Evolutionary conservation across 2,888 invertebrate genomes (phyloP), one percentile per base, ranked within the genome.

Genomic region (Zygothrica quintamaculata): DNA sequence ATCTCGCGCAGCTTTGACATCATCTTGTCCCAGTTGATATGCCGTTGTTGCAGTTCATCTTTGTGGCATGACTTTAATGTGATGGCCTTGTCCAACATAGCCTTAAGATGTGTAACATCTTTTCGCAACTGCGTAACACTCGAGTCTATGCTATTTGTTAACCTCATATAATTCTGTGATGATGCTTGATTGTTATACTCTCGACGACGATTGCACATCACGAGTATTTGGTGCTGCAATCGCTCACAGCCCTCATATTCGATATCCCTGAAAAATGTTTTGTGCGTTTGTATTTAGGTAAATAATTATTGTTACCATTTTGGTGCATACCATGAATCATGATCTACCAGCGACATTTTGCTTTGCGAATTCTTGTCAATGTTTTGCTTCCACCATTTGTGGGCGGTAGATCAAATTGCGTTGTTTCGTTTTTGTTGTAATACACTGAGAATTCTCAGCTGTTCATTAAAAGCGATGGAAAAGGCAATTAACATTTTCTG

Each of bases 161-260:
- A 89, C 57, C 59, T 44, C 0, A 65, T 92, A 87, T 93, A 94
- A 46, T 92, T 91, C 42, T 92, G 91, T 0, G 43, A 39, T 1
- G 7, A 25, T n/a, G 61, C 13, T 1, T 7, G 5, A 1, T 25
- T 91, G 88, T 4, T 22, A 66, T 93, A 92, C 65, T 91, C 91
- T 69, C 93, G 93, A 46, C 94, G 91, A 51, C 92, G 87, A 0
- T 92, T 92, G 6, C 95, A 82, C 78, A 93, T 93, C 58, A 93
- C 93, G 90, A 94, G 93, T 43, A 95, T 93, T 74, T 94, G 93
- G 40, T 93, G 91, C 77, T 92, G 93, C 15, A 94, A 87, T 61
- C 93, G 93, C 77, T 94, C 93, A 77, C 94, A 94, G 0, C 93
- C 93, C 75, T 94, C 94, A 88, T 93, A 92, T 84, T 95, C 94